These are phyloP conservation scores for Porites evermanni DNA, from an alignment of 92 coral and sea anemone species.

Conservation along the genomic window DNA sequence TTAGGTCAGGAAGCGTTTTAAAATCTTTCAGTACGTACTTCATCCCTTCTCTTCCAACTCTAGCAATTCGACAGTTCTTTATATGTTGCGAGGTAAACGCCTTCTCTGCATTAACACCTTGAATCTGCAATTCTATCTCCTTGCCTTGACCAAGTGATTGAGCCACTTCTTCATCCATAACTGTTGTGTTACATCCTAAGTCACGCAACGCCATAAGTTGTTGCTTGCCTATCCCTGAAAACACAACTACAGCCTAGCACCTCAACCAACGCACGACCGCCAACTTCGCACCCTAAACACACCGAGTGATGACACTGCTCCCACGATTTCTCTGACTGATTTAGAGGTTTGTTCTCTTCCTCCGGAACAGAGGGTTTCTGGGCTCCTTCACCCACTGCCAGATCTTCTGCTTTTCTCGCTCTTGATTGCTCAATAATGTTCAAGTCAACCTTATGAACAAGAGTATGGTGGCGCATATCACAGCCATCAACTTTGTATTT, in stretches of 20 bases:
- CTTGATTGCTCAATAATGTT: conserved; percentile 26
- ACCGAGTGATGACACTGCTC: not conserved
- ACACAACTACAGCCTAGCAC: conserved; percentile 13
- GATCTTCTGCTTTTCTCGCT: conserved; percentile 18
- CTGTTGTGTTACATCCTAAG: conserved; percentile 35
- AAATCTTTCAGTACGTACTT: conserved; percentile 10
- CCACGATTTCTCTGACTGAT: not conserved
- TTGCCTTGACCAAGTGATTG: not conserved
- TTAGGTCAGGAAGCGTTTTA: conserved; percentile 9
- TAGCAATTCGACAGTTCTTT: conserved; percentile 18
- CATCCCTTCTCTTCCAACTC: conserved; percentile 24
- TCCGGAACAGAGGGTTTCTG: not conserved
- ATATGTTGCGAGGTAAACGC: conserved; percentile 23
- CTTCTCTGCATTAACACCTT: conserved; percentile 21
- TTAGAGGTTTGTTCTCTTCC: not conserved
- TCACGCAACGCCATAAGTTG: conserved; percentile 35
- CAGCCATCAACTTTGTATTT: conserved; percentile 12
- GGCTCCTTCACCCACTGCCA: not conserved
- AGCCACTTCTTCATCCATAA: not conserved
- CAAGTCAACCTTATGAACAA: conserved; percentile 40
- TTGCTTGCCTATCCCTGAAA: not conserved
- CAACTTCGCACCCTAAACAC: not conserved
- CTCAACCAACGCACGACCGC: conserved; percentile 9
- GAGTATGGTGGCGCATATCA: conserved; percentile 27
- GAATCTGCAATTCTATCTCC: conserved; percentile 25